Evolutionary conservation across 1,140 invertebrate species (phyloP).

Genomic region (Elysia chlorotica): DNA sequence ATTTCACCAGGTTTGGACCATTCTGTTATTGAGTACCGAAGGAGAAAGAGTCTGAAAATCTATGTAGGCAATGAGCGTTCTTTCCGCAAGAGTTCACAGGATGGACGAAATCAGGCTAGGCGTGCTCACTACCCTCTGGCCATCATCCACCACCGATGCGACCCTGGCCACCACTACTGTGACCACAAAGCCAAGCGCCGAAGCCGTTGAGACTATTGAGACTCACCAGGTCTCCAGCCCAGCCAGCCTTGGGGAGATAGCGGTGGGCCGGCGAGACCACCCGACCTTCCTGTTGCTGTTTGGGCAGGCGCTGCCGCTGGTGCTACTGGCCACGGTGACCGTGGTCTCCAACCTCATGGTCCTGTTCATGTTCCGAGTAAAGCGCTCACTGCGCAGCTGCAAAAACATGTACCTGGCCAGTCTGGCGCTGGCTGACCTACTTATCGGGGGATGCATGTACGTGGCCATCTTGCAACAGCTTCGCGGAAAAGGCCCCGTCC

Average conservation of each 20-base stretch:
- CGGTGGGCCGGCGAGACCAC: neutral
- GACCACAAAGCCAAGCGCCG: neutral
- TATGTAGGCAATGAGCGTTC: too few species aligned
- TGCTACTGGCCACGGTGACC: slow-evolving; percentile 36
- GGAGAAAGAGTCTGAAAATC: too few species aligned
- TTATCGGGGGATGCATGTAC: slow-evolving; percentile 43
- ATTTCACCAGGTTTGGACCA: too few species aligned
- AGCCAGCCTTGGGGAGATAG: neutral
- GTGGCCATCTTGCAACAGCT: slow-evolving; percentile 38
- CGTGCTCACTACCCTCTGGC: neutral
- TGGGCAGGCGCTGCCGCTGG: slow-evolving; percentile 36
- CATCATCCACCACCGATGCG: neutral
- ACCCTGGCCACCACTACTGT: neutral
- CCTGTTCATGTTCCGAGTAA: slow-evolving; percentile 43
- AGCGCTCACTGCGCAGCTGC: slow-evolving; percentile 38
- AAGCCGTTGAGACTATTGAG: neutral
- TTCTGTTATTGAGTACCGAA: too few species aligned
- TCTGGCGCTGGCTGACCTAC: slow-evolving; percentile 47
- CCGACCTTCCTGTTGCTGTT: slow-evolving; percentile 35
- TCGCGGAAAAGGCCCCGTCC: slow-evolving; percentile 9
- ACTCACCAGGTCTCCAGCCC: neutral
- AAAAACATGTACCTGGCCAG: slow-evolving; percentile 52
- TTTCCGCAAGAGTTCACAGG: too few species aligned
- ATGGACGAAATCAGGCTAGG: too few species aligned
- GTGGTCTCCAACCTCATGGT: slow-evolving; percentile 45